Evolutionary conservation across 2,888 invertebrate genomes (phyloP).

Genomic region (Hyposoter dolosus): DNA sequence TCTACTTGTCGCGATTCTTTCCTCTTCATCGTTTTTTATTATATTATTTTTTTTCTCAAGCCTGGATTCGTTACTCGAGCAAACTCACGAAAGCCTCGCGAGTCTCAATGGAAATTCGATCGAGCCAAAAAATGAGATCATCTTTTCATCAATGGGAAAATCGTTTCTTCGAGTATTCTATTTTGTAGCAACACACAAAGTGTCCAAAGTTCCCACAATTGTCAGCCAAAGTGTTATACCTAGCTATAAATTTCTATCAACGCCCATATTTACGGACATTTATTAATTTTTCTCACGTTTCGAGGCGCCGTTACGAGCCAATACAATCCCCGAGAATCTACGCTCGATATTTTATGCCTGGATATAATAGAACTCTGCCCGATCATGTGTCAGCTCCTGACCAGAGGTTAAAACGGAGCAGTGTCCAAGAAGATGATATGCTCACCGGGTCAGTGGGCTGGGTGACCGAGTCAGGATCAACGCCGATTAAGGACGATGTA

Average conservation of each 20-base stretch:
- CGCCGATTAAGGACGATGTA: too few species aligned
- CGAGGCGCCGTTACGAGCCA: slow-evolving; percentile 28
- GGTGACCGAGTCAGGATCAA: not conserved
- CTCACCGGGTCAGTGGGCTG: too few species aligned
- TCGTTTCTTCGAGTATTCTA: slow-evolving; percentile 24
- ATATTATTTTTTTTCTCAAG: not conserved
- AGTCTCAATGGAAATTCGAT: slow-evolving; percentile 59
- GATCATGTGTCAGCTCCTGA: too few species aligned
- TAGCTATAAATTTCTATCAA: slow-evolving; percentile 64
- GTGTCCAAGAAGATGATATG: too few species aligned
- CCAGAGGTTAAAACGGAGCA: too few species aligned
- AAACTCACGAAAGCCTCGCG: not conserved
- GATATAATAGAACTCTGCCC: too few species aligned
- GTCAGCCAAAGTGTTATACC: slow-evolving; percentile 37
- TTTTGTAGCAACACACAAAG: not conserved
- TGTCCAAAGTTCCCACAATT: slow-evolving; percentile 11
- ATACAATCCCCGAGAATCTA: slow-evolving; percentile 8
- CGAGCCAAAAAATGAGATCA: slow-evolving; percentile 53
- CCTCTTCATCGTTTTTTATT: slow-evolving; percentile 31
- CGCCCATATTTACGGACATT: slow-evolving; percentile 57
- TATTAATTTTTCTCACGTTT: slow-evolving; percentile 67
- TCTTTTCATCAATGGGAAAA: slow-evolving; percentile 39
- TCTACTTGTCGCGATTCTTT: slow-evolving; percentile 66
- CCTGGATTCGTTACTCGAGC: slow-evolving; percentile 18
- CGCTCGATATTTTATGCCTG: too few species aligned